Percentiles rank a stretch among this genome's conserved stretches.
Conservation (phyloP, 1,140 invertebrate genomes). For the Nebria ingens region DNA sequence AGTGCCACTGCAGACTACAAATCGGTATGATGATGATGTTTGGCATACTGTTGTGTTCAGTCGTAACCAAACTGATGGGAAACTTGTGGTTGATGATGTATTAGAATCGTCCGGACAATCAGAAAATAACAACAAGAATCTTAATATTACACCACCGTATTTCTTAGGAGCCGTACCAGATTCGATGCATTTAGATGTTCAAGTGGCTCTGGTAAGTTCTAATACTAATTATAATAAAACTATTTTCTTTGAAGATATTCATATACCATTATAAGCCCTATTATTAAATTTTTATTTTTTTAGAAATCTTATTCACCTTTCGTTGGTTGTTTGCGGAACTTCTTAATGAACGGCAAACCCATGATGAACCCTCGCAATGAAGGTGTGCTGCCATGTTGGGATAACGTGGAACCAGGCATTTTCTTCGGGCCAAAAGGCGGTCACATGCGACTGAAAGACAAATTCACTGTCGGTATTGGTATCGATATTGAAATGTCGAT, state of each 20-base stretch:
- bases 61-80: slow-evolving; percentile 44
- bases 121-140: slow-evolving; percentile 40
- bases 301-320: slow-evolving; percentile 53
- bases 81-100: slow-evolving; percentile 57
- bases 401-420: slow-evolving; percentile 73
- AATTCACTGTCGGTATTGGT: slow-evolving; percentile 54
- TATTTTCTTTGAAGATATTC: slow-evolving; percentile 5
- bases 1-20: slow-evolving; percentile 43
- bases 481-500: slow-evolving; percentile 79
- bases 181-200: slow-evolving; percentile 23
- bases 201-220: slow-evolving; percentile 32
- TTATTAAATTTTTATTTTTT: slow-evolving; percentile 10
- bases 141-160: slow-evolving; percentile 59
- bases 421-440: slow-evolving; percentile 63
- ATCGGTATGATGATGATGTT: slow-evolving; percentile 64
- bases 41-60: slow-evolving; percentile 74
- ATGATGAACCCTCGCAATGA: slow-evolving; percentile 44
- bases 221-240: slow-evolving; percentile 17
- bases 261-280: slow-evolving; percentile 6
- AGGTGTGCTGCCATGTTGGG: slow-evolving; percentile 68
- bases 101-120: slow-evolving; percentile 43
- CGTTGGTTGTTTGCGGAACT: slow-evolving; percentile 76
- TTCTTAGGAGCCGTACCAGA: slow-evolving; percentile 64
- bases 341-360: slow-evolving; percentile 57
- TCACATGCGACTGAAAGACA: slow-evolving; percentile 33